These are phyloP conservation scores for Lepidocolaptes lacrymiger DNA, from an alignment of 2,797 vertebrate genomes.

Conservation along the genomic window DNA sequence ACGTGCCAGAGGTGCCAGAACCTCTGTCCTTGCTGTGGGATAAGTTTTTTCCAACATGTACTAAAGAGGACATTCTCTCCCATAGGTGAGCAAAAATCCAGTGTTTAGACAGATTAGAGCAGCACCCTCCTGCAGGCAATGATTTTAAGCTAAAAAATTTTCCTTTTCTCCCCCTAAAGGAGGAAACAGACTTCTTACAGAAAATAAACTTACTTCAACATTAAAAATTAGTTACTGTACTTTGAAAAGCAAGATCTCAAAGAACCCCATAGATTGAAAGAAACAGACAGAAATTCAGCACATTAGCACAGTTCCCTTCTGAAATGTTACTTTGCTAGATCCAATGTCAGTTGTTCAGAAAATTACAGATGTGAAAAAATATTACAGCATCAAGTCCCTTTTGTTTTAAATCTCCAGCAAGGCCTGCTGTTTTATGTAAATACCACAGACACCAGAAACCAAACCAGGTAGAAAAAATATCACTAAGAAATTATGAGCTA, in stretches of 20 bases:
- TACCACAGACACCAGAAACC: background rate
- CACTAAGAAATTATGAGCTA: background rate
- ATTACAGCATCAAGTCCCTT: background rate
- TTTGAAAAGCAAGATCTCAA: background rate
- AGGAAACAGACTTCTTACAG: background rate
- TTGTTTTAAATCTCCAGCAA: background rate
- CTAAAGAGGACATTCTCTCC: background rate
- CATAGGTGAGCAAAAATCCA: background rate
- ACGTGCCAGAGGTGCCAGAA: accelerated
- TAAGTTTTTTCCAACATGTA: background rate
- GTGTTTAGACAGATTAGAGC: background rate
- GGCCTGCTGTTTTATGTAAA: background rate
- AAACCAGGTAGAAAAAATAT: background rate
- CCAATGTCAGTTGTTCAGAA: background rate
- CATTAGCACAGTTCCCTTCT: background rate
- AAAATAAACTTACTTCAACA: background rate
- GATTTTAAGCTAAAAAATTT: background rate
- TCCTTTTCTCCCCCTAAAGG: background rate
- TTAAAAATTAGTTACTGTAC: background rate
- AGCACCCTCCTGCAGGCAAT: background rate
- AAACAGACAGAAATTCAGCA: background rate
- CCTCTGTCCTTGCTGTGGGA: background rate
- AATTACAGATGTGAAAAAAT: background rate
- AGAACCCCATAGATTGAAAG: background rate
- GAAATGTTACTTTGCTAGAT: background rate